Base-by-base conservation (phyloP, 2,888 invertebrate species). In the Sicus ferrugineus region DNA sequence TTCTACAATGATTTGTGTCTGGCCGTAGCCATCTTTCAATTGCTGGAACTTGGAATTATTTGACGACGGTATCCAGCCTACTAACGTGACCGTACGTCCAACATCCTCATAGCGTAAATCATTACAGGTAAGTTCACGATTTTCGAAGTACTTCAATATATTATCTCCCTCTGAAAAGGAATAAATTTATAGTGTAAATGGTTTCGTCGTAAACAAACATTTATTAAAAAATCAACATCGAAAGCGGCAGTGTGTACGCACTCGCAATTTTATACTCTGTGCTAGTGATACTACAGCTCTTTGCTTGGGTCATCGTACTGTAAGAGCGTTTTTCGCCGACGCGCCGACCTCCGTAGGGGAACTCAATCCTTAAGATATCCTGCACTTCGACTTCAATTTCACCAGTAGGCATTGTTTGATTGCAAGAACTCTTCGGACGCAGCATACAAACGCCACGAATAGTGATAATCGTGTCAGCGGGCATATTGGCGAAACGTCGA, bases 21-120 rank as follows among this genome's bases (percentile, higher is more conserved):
- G 82, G 0, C 86, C 86, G 72, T 86, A 85, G 14, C 86, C 86
- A 77, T 86, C 86, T 71, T 83, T 83, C 0, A 86, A 72, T 70
- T 86, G 85, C 63, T 86, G 77, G 74, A 86, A 86, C 74, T 85
- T 85, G 3, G 81, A 79, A 56, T 80, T 80, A 31, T 81, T 81
- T 2, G 81, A 77, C 0, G 79, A 76, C 31, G 85, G 81, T 58
- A 86, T 74, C 86, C 86, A 86, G 1, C 86, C 86, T 14, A 86
- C 83, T 19, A 86, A 71, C 0, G 81, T 77, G 0, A 86, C 81
- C 19, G 74, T 73, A 70, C 81, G 81, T 16, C 84, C 84, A 26
- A 83, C 82, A 76, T 85, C 82, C 2, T 77, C 78, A n/a, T 76
- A 76, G 0, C 84, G 77, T 67, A 86, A 75, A 69, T 85, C 85